Base-by-base conservation (phyloP, 1,140 invertebrate species). In the Drosophila novamexicana region DNA sequence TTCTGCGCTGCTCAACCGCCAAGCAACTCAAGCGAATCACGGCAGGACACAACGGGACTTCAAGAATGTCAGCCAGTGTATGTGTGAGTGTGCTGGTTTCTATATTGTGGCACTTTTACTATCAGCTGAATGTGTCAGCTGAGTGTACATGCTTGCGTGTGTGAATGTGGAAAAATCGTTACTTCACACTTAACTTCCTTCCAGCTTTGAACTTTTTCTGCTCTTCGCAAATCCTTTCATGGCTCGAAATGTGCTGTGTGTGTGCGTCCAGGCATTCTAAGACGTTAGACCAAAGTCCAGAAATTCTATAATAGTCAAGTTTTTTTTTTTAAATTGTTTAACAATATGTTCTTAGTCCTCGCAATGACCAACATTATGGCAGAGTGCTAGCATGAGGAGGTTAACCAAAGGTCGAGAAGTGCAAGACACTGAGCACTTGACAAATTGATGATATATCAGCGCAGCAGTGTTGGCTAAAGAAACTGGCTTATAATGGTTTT, bases 281-380 rank as follows among this genome's bases (percentile, higher is more conserved):
- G 72, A 83, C 62, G 65, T 47, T 45, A 61, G 62, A 39, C 64
- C 56, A 54, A 81, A 65, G 79, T 71, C 70, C 49, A 70, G 63
- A 62, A 73, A 77, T 77, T 75, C 79, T 18, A 18, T 18, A 18
- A 18, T 36, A 88, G 72, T 83, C 79, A 77, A 83, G 83, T 88
- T 83, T 89, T 80, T 83, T 83, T 89, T 71, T 71, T 75, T 18
- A 88, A 83, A 80, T 79, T 73, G 73, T 66, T 50, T 66, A 56
- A 75, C 84, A 86, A 86, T 86, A 83, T 88, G 83, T 72, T 80
- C 58, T 45, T 18, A 59, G 39, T 74, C 65, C 53, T 79, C 58
- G 66, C 44, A 79, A 64, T 65, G 71, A 53, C 66, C 59, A 49
- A 61, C 47, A 53, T 53, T 61, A 40, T 62, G 44, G 44, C 52